Evolutionary conservation across 2,113 vertebrate species (phyloP).

Genomic region (Hassar affinis): DNA sequence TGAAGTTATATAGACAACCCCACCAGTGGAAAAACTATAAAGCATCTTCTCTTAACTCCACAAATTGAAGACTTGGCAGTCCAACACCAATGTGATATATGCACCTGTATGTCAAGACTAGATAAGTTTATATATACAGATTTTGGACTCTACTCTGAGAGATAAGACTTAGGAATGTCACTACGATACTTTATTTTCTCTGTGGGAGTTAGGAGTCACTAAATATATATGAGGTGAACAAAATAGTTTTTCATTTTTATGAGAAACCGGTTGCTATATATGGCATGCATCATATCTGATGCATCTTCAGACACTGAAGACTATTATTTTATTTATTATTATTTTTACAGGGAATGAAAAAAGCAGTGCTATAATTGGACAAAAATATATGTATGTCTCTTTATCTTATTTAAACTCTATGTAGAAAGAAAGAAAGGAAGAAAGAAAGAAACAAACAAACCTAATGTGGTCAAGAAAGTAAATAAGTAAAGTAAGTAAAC

Average conservation of each 20-base stretch:
- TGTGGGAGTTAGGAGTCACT: slow-evolving; percentile 13
- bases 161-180: not conserved
- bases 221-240: not conserved
- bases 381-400: not conserved
- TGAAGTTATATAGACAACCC: not conserved
- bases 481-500: not conserved
- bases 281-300: not conserved
- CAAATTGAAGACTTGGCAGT: not conserved
- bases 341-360: not conserved
- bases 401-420: not conserved
- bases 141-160: not conserved
- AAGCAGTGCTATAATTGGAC: not conserved
- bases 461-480: not conserved
- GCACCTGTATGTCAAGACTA: not conserved
- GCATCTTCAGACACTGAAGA: not conserved
- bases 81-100: not conserved
- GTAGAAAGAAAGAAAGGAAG: not conserved
- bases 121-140: not conserved
- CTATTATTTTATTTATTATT: not conserved
- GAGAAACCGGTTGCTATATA: not conserved
- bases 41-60: not conserved
- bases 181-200: not conserved
- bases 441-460: not conserved
- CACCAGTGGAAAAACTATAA: slow-evolving; percentile 3
- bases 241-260: slow-evolving; percentile 10